These are phyloP conservation scores for Notarius lentiginosus DNA, from an alignment of 2,113 vertebrate genomes.

Conservation along the genomic window DNA sequence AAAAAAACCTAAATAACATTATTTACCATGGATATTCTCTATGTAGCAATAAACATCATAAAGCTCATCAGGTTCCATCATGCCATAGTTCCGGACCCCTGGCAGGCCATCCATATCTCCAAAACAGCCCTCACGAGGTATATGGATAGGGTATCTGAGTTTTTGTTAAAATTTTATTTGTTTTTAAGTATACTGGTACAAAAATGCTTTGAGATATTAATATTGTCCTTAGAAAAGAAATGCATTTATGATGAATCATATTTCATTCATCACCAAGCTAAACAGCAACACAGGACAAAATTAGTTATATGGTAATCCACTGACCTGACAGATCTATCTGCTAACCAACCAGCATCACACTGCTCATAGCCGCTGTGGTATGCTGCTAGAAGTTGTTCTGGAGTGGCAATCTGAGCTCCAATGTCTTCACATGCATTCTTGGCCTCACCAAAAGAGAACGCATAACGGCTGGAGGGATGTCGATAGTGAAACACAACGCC, in stretches of 20 bases:
- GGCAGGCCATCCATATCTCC: slow-evolving; percentile 90
- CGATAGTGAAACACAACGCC: slow-evolving; percentile 95
- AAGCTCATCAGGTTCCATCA: slow-evolving; percentile 79
- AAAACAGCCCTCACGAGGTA: slow-evolving; percentile 85
- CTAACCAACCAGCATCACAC: slow-evolving; percentile 92
- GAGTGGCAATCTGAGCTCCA: slow-evolving; percentile 83
- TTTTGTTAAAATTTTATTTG: background rate
- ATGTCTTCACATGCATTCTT: slow-evolving; percentile 80
- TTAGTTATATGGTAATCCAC: slow-evolving; percentile 10
- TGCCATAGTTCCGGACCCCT: slow-evolving; percentile 86
- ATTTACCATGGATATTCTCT: slow-evolving; percentile 82
- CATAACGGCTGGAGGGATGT: slow-evolving; percentile 81
- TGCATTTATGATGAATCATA: background rate
- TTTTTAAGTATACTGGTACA: background rate
- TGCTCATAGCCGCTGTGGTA: slow-evolving; percentile 88
- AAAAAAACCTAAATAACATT: background rate
- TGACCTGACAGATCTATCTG: slow-evolving; percentile 90
- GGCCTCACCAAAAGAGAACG: slow-evolving; percentile 82
- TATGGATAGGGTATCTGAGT: slow-evolving; percentile 88
- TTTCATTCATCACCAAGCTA: background rate
- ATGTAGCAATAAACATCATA: slow-evolving; percentile 93
- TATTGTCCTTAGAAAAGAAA: background rate
- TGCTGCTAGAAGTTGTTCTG: slow-evolving; percentile 87
- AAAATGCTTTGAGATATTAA: background rate
- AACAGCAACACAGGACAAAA: background rate